Evolutionary conservation across 2,113 vertebrate species (phyloP).

Genomic region (Nymphicus hollandicus): DNA sequence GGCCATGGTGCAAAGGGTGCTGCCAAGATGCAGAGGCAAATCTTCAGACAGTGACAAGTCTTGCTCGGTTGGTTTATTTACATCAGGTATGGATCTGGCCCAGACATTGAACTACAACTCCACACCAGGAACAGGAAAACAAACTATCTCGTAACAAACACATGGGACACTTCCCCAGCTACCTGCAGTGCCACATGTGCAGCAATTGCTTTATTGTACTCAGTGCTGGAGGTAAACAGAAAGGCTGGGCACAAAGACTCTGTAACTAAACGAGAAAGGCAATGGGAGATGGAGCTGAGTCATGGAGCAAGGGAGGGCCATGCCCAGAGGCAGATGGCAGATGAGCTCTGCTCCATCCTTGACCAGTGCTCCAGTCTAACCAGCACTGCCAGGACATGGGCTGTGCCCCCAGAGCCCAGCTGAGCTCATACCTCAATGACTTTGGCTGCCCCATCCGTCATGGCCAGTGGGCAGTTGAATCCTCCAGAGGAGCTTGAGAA

Average conservation of each 20-base stretch:
- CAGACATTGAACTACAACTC: not conserved
- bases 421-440: slow-evolving; percentile 80
- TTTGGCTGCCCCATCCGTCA: slow-evolving; percentile 89
- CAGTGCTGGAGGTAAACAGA: not conserved
- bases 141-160: not conserved
- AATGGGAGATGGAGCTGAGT: not conserved
- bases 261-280: not conserved
- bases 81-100: not conserved
- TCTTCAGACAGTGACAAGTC: not conserved
- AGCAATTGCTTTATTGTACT: not conserved
- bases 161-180: not conserved
- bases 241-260: not conserved
- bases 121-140: not conserved
- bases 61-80: not conserved
- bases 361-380: not conserved
- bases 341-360: not conserved
- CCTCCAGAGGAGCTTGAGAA: slow-evolving; percentile 78
- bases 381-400: not conserved
- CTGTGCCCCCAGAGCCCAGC: not conserved
- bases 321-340: not conserved
- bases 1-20: not conserved
- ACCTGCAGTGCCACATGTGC: not conserved
- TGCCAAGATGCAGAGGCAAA: not conserved
- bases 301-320: not conserved
- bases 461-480: slow-evolving; percentile 83